phyloP scores from a whole-genome alignment of 2,113 vertebrate species.

The Cyprichromis sp. region DNA sequence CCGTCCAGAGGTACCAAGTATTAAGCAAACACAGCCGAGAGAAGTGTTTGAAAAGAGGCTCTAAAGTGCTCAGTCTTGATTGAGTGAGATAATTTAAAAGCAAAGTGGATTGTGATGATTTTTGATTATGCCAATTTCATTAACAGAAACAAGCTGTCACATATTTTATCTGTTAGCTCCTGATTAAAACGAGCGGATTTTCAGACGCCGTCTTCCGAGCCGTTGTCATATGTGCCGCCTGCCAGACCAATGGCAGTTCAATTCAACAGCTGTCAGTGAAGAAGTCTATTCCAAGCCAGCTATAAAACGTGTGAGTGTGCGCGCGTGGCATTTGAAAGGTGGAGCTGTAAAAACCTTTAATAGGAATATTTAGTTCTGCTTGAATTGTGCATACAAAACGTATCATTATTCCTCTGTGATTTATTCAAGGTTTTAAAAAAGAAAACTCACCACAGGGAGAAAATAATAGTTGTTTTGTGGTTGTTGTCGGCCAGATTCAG shows the following conservation, averaged over 20 bases:
- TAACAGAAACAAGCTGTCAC: slow-evolving; percentile 9
- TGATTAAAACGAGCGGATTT: neutral
- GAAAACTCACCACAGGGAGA: neutral
- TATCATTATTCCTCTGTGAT: slow-evolving; percentile 10
- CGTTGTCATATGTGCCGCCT: neutral
- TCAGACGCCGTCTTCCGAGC: neutral
- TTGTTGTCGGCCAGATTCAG: neutral
- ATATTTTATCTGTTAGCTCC: neutral
- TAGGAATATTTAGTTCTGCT: slow-evolving; percentile 11
- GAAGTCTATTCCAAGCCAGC: neutral
- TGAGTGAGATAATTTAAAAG: neutral
- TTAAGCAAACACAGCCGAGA: neutral
- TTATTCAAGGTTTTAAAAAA: neutral
- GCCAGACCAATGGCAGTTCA: neutral
- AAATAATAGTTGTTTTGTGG: neutral
- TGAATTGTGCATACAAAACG: slow-evolving; percentile 5
- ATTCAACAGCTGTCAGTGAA: slow-evolving; percentile 32
- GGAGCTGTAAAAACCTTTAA: slow-evolving; percentile 17
- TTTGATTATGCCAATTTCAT: slow-evolving; percentile 2
- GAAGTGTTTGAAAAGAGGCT: neutral
- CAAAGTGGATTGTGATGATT: neutral
- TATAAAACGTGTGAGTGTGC: neutral
- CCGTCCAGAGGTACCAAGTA: neutral
- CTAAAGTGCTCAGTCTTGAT: neutral
- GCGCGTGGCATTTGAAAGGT: slow-evolving; percentile 14